These are phyloP conservation scores for Mycalesis mineus DNA, from an alignment of 2,888 invertebrate species.

Conservation along the genomic window DNA sequence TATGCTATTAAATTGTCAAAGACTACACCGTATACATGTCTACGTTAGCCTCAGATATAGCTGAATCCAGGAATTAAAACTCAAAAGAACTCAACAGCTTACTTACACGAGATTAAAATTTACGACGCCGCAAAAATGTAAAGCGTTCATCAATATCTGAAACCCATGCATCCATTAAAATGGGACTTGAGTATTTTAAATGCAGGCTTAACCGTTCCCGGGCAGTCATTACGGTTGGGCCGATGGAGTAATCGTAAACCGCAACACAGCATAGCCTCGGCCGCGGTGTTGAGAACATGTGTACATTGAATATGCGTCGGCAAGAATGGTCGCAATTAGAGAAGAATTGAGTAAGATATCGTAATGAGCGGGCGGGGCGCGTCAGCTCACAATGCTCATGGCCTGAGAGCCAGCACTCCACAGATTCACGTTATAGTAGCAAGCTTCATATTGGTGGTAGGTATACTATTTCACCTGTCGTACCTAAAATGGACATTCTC, in stretches of 20 bases:
- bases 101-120: constrained; percentile 30
- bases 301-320: constrained; percentile 55
- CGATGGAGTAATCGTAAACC: constrained; percentile 64
- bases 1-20: constrained; percentile 79
- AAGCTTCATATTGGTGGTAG: too few relatives aligned
- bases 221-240: constrained; percentile 46
- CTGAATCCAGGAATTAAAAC: constrained; percentile 67
- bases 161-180: constrained; percentile 35
- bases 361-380: constrained; percentile 46
- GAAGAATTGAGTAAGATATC: constrained; percentile 44
- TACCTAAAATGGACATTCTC: too few relatives aligned
- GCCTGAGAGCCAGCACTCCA: too few relatives aligned
- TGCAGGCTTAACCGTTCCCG: constrained; percentile 42
- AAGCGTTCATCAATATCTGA: constrained; percentile 39
- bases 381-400: constrained; percentile 37
- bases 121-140: constrained; percentile 46
- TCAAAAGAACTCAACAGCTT: constrained; percentile 39
- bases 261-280: constrained; percentile 53
- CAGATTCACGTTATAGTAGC: too few relatives aligned
- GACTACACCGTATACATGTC: constrained; percentile 51
- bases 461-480: too few relatives aligned
- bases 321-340: constrained; percentile 59
- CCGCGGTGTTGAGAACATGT: constrained; percentile 58
- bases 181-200: constrained; percentile 44
- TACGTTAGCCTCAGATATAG: constrained; percentile 50